Conservation (phyloP, 2,113 vertebrate genomes). For the Channa maculata region DNA sequence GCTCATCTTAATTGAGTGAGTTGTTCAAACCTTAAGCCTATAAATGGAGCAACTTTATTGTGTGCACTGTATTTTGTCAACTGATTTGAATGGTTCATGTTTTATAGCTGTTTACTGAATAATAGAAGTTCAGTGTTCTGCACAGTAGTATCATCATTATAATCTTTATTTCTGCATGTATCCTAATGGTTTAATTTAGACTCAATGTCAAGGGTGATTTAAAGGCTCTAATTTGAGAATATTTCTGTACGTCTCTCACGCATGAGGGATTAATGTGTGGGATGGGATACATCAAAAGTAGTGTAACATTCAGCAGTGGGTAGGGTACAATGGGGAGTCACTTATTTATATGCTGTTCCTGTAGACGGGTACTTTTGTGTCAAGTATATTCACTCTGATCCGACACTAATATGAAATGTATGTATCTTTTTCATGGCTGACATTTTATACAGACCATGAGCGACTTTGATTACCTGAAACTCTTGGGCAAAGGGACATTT, state of each 20-base stretch:
- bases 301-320: neutral
- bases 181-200: no score
- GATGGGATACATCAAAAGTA: neutral
- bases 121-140: no score
- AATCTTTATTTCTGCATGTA: no score
- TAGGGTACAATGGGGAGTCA: no score
- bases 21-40: conserved; percentile 69
- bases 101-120: neutral
- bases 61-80: neutral
- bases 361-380: neutral
- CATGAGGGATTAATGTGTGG: no score
- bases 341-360: no score
- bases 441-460: conserved; percentile 89
- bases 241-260: no score
- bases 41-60: neutral
- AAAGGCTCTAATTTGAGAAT: neutral
- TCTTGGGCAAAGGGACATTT: conserved; percentile 96
- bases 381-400: neutral
- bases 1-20: conserved; percentile 61
- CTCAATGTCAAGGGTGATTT: neutral
- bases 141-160: no score
- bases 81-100: neutral
- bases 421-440: neutral
- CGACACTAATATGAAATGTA: neutral
- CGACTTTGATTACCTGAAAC: conserved; percentile 97